phyloP scores from a whole-genome alignment of 2,797 vertebrate species.

The Eurystomus glaucurus region DNA sequence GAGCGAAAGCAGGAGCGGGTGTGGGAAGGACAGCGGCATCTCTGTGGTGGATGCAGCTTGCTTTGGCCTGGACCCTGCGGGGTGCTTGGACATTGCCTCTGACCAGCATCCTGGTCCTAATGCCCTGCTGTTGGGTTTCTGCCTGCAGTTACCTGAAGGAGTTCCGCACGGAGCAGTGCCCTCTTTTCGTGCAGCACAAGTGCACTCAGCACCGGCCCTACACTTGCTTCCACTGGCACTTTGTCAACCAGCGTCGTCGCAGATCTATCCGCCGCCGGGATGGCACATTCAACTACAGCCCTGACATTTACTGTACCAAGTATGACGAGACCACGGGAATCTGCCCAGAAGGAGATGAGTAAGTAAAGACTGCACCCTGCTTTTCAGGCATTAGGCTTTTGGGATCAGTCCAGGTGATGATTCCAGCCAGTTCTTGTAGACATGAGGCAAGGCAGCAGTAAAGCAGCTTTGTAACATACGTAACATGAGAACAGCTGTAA shows the following conservation, averaged over 20 bases:
- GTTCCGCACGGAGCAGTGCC: constrained; percentile 98
- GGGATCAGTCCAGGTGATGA: constrained; percentile 54
- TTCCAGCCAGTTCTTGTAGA: constrained; percentile 41
- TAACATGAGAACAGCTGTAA: constrained; percentile 56
- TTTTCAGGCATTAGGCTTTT: constrained; percentile 52
- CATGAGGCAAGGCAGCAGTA: constrained; percentile 50
- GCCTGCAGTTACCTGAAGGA: constrained; percentile 95
- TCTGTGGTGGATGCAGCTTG: fast-evolving
- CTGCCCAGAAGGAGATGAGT: constrained; percentile 98
- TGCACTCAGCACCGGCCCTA: constrained; percentile 98
- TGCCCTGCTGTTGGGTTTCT: neutral
- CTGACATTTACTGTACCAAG: constrained; percentile 98
- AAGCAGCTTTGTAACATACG: constrained; percentile 48
- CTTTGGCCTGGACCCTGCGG: neutral
- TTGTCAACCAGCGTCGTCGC: constrained; percentile 96
- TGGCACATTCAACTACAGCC: constrained; percentile 98
- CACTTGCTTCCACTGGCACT: constrained; percentile 99
- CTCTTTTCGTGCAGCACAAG: constrained; percentile 98
- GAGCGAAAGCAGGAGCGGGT: neutral
- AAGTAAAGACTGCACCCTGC: constrained; percentile 81
- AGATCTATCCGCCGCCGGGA: constrained; percentile 95
- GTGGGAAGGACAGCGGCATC: neutral
- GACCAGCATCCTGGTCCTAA: neutral
- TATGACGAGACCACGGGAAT: constrained; percentile 97
- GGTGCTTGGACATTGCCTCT: fast-evolving